A percentile compares a stretch with the other conserved stretches of the same genome.
Conservation (phyloP, 2,113 vertebrate species). For the Archocentrus centrarchus region DNA sequence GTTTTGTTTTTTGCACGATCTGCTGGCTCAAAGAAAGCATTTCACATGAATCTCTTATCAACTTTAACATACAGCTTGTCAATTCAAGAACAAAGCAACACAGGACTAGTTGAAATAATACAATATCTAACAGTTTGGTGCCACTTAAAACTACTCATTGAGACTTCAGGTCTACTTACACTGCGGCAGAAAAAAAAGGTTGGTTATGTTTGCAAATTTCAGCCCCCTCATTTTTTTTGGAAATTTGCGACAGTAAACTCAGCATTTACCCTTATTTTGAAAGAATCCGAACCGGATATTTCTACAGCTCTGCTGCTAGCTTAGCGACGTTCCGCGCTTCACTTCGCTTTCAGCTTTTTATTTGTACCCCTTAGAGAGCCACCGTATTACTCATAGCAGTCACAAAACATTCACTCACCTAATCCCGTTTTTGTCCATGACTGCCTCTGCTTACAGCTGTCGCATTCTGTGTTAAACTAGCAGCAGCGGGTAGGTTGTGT, state of each 20-base stretch:
- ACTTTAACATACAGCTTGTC: background rate
- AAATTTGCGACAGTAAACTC: background rate
- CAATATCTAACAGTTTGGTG: background rate
- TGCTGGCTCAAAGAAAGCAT: background rate
- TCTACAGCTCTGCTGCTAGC: background rate
- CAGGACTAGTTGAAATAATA: background rate
- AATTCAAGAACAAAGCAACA: background rate
- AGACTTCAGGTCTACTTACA: background rate
- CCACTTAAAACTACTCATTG: background rate
- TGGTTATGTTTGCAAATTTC: background rate
- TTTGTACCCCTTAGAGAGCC: background rate
- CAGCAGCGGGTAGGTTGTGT: background rate
- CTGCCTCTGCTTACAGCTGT: background rate
- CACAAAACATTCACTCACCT: slow-evolving; percentile 37
- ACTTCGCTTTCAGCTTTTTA: slow-evolving; percentile 23
- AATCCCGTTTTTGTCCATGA: background rate
- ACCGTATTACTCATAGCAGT: no score
- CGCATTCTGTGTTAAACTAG: background rate
- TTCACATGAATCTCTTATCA: background rate
- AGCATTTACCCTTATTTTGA: slow-evolving; percentile 49
- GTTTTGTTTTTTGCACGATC: background rate
- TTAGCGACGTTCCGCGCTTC: slow-evolving; percentile 20
- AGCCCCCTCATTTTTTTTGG: background rate
- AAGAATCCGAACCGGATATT: slow-evolving; percentile 33
- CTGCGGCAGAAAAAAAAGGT: background rate